These are phyloP conservation scores for Sarcophaga subvicina DNA, from an alignment of 2,888 invertebrate species.

Conservation along the genomic window DNA sequence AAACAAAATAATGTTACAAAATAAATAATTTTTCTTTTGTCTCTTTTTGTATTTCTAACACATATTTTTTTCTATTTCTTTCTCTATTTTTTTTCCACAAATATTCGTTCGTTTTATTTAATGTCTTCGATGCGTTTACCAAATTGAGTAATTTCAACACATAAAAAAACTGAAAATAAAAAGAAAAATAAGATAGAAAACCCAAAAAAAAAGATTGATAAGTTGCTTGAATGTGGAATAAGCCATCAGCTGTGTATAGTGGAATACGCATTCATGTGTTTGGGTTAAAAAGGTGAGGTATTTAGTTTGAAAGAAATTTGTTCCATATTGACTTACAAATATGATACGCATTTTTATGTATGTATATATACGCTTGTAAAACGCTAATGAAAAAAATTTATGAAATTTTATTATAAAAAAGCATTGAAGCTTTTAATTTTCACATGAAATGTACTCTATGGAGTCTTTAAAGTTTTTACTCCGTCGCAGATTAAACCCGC, in stretches of 20 bases:
- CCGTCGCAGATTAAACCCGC: too few species aligned
- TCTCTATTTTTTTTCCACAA: constrained; percentile 9
- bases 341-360: too few species aligned
- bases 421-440: too few species aligned
- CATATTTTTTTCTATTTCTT: constrained; percentile 1
- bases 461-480: too few species aligned
- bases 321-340: too few species aligned
- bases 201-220: constrained; percentile 19
- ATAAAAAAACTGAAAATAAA: neutral
- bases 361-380: too few species aligned
- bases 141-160: neutral
- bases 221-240: neutral
- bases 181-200: neutral
- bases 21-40: neutral
- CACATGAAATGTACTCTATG: too few species aligned
- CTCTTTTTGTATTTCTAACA: constrained; percentile 1
- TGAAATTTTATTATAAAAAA: too few species aligned
- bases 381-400: too few species aligned
- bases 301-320: neutral
- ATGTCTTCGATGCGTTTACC: neutral
- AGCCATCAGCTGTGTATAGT: neutral
- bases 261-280: neutral
- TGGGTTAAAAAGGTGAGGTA: neutral
- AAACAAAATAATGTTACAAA: constrained; percentile 55
- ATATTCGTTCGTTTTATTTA: too few species aligned